Percentiles rank a stretch among this genome's conserved stretches.
These are phyloP conservation scores for Physocephala rufipes DNA, from an alignment of 2,888 invertebrate species.

Conservation along the genomic window DNA sequence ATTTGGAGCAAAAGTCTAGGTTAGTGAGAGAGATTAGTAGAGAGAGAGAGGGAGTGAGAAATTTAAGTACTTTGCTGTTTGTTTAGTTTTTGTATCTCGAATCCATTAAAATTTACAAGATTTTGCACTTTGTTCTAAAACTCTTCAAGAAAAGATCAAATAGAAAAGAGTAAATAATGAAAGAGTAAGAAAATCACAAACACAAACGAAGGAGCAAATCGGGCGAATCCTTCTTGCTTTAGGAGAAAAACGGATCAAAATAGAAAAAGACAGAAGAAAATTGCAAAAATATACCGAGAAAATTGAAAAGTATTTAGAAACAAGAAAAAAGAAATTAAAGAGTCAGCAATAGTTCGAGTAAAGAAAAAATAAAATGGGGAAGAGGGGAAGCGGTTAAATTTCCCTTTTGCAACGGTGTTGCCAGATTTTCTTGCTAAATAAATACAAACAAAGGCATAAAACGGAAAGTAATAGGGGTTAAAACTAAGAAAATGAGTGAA, in stretches of 20 bases:
- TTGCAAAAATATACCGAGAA: not conserved
- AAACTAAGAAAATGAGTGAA: not conserved
- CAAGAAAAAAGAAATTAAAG: not conserved
- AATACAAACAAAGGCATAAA: not conserved
- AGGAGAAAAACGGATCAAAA: not conserved
- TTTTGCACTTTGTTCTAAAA: slow-evolving; percentile 29
- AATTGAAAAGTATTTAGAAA: not conserved
- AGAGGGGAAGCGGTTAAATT: slow-evolving; percentile 12
- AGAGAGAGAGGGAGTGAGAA: not conserved
- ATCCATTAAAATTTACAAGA: slow-evolving; percentile 33
- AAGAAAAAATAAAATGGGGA: not conserved
- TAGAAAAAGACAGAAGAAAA: not conserved
- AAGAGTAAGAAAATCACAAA: not conserved
- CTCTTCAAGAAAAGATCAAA: not conserved
- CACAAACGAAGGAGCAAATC: no score
- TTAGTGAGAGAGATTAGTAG: not conserved
- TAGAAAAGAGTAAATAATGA: not conserved
- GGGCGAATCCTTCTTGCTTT: no score
- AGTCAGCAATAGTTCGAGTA: not conserved
- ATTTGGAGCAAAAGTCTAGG: no score
- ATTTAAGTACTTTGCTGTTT: slow-evolving; percentile 23
- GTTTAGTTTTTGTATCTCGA: slow-evolving; percentile 3
- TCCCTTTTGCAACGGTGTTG: not conserved
- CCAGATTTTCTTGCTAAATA: not conserved
- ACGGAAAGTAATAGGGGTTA: no score